These are phyloP conservation scores for Baryphthengus martii DNA, from an alignment of 2,113 vertebrate species.

Conservation along the genomic window DNA sequence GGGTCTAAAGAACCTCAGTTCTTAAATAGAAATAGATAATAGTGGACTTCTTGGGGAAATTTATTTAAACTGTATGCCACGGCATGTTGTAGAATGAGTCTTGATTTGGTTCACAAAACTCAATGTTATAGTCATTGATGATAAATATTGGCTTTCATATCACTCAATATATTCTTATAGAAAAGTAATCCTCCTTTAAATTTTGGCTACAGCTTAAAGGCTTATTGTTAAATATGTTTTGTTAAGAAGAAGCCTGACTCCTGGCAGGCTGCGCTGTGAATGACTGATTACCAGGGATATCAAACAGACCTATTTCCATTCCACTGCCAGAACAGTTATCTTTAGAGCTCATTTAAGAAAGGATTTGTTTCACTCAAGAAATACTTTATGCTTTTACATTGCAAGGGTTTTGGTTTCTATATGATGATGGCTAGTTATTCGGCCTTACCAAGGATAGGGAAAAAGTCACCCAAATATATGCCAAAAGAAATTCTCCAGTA, in stretches of 20 bases:
- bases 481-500: neutral
- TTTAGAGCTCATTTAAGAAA: neutral
- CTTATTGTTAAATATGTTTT: neutral
- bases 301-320: neutral
- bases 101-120: neutral
- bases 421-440: neutral
- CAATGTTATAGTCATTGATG: neutral
- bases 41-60: neutral
- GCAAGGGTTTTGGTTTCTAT: neutral
- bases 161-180: neutral
- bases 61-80: neutral
- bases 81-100: neutral
- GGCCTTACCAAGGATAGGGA: neutral
- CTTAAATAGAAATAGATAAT: neutral
- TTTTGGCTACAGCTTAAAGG: neutral
- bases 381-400: neutral
- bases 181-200: neutral
- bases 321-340: neutral
- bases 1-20: neutral
- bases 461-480: neutral
- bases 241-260: conserved; percentile 5
- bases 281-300: neutral
- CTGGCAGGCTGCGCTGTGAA: neutral
- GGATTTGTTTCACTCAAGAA: neutral
- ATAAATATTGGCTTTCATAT: neutral